Conservation (phyloP, 2,113 vertebrate species). For the Charina bottae region DNA sequence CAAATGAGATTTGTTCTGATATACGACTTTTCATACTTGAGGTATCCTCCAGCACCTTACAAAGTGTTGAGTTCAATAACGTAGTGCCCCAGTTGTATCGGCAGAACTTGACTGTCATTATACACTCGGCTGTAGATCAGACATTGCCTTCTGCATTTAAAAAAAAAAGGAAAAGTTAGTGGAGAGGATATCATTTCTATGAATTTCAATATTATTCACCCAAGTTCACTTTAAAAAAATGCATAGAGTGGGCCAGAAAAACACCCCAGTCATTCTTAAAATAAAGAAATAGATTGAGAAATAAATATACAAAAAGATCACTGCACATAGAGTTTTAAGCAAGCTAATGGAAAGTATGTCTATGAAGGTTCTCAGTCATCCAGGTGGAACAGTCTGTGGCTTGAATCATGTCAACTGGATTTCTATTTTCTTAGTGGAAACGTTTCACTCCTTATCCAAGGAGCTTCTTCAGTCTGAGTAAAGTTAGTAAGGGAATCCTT, state of each 20-base stretch:
- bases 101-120: constrained; percentile 68
- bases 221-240: constrained; percentile 34
- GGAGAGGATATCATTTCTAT: constrained; percentile 53
- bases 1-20: constrained; percentile 67
- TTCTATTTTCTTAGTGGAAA: too few relatives aligned
- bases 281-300: background rate
- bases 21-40: constrained; percentile 68
- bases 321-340: background rate
- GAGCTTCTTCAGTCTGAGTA: too few relatives aligned
- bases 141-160: constrained; percentile 28
- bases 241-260: constrained; percentile 2
- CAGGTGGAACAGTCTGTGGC: too few relatives aligned
- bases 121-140: constrained; percentile 61
- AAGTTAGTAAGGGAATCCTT: too few relatives aligned
- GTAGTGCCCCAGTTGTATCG: constrained; percentile 63
- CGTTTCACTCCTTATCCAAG: too few relatives aligned
- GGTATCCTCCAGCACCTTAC: constrained; percentile 69
- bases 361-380: too few relatives aligned
- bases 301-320: background rate
- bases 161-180: constrained; percentile 45
- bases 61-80: constrained; percentile 70
- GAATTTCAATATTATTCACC: constrained; percentile 41
- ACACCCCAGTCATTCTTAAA: background rate
- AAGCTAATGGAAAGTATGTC: too few relatives aligned
- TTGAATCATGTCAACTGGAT: too few relatives aligned